Evolutionary conservation across 2,797 vertebrate genomes (phyloP).

Genomic region (Spatula versicolor): DNA sequence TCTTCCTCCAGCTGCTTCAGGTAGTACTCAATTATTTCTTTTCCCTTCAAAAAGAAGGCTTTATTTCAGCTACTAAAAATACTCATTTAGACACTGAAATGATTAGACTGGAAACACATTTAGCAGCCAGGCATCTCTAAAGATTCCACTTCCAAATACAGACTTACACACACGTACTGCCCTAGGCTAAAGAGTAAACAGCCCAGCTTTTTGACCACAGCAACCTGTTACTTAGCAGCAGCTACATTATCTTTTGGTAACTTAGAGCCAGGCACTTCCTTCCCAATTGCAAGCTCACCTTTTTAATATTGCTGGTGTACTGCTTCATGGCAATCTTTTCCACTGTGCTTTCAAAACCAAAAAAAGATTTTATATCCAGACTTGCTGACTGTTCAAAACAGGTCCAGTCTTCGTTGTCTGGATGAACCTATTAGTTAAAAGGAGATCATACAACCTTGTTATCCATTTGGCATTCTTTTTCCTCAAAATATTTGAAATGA

Average conservation of each 20-base stretch:
- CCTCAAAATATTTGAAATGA: background rate
- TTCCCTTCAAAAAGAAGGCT: conserved; percentile 83
- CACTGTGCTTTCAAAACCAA: conserved; percentile 94
- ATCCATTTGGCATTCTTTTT: background rate
- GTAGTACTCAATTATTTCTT: conserved; percentile 98
- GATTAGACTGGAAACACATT: background rate
- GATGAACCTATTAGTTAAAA: conserved; percentile 86
- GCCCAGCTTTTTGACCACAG: background rate
- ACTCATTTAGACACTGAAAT: background rate
- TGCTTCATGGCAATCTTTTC: conserved; percentile 98
- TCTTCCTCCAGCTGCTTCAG: conserved; percentile 91
- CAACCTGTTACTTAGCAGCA: background rate
- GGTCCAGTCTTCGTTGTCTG: conserved; percentile 96
- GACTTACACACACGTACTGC: background rate
- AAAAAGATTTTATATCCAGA: conserved; percentile 96
- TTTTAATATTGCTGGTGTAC: conserved; percentile 94
- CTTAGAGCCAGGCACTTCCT: background rate
- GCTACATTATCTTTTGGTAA: background rate
- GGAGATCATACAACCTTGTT: background rate
- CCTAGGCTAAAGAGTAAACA: background rate
- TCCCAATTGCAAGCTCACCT: conserved; percentile 74
- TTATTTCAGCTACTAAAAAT: background rate
- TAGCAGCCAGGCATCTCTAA: background rate
- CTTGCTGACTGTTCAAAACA: conserved; percentile 95
- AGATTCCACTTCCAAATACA: background rate